Percentiles rank a stretch among this genome's conserved stretches.
phyloP scores from a whole-genome alignment of 2,888 invertebrate genomes.

The Erebia epiphron region DNA sequence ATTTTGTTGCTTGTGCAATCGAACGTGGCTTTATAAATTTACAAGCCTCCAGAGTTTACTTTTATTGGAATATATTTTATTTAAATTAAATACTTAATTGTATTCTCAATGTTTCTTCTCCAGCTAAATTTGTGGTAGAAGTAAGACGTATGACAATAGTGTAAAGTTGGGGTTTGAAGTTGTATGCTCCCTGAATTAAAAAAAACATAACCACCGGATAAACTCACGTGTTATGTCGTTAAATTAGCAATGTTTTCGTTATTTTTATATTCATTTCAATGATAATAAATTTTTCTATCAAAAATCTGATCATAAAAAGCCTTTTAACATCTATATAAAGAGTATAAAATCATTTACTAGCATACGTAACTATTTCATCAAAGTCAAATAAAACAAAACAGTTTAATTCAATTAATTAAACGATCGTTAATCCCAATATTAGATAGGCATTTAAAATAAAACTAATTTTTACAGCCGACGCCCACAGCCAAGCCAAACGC shows the following conservation, averaged over 20 bases:
- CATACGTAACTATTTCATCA: neutral
- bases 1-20: slow-evolving; percentile 26
- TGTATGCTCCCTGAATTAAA: no score
- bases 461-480: slow-evolving; percentile 4
- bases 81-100: no score
- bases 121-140: no score
- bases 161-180: no score
- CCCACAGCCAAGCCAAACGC: neutral
- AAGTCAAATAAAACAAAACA: slow-evolving; percentile 1
- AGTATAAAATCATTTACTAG: slow-evolving; percentile 1
- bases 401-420: slow-evolving; percentile 4
- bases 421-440: slow-evolving; percentile 4
- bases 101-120: no score
- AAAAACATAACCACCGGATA: no score
- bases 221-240: no score
- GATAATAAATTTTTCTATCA: no score
- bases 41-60: neutral
- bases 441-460: slow-evolving; percentile 5
- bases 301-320: no score
- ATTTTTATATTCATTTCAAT: neutral
- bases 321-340: neutral
- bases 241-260: no score
- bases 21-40: slow-evolving; percentile 9
- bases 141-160: no score
- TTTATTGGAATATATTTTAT: neutral